phyloP scores from a whole-genome alignment of 2,888 invertebrate genomes.

The Hemicrepidius hirtus region DNA sequence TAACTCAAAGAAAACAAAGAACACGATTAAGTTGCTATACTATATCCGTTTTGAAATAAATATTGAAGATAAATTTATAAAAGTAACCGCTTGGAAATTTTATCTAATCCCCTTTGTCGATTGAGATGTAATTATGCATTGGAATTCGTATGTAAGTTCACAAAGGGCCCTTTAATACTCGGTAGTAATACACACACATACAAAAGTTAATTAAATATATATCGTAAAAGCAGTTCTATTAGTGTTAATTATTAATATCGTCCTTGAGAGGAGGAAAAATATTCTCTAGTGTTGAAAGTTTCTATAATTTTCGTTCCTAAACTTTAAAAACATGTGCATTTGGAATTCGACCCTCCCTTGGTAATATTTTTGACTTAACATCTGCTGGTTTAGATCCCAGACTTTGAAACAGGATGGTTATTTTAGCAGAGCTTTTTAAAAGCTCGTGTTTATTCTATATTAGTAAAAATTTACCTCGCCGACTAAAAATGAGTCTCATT shows the following conservation, averaged over 20 bases:
- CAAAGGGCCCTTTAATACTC: conserved; percentile 1
- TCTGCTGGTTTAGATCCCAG: conserved; percentile 45
- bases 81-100: conserved; percentile 10
- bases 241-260: too few relatives aligned
- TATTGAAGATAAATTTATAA: conserved; percentile 13
- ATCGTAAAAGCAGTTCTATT: neutral
- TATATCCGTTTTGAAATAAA: conserved; percentile 30
- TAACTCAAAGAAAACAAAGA: conserved; percentile 29
- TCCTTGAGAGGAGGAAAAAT: too few relatives aligned
- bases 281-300: conserved; percentile 26
- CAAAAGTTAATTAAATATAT: conserved; percentile 18
- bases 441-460: neutral
- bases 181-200: conserved; percentile 20
- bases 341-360: conserved; percentile 41
- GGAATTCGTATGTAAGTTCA: conserved; percentile 4
- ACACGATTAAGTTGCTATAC: conserved; percentile 29
- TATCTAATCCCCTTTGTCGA: conserved; percentile 27
- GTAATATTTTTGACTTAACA: conserved; percentile 42
- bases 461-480: neutral
- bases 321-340: conserved; percentile 43
- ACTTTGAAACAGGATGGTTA: conserved; percentile 26
- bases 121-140: conserved; percentile 15
- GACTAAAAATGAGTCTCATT: conserved; percentile 11
- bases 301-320: conserved; percentile 38
- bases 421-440: conserved; percentile 4